Percentiles rank a stretch among this genome's conserved stretches.
phyloP scores from a whole-genome alignment of 2,888 invertebrate species.

The Cancer borealis region DNA sequence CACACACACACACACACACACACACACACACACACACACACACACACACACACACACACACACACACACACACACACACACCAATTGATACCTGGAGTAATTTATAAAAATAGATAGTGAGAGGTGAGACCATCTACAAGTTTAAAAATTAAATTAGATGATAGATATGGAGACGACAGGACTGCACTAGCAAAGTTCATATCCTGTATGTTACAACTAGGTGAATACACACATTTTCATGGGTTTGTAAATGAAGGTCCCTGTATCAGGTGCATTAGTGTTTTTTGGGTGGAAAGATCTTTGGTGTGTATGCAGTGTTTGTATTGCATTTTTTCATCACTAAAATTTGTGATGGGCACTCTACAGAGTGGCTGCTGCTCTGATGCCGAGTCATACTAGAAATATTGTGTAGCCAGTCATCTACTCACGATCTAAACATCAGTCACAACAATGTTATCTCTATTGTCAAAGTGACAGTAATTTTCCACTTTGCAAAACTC shows the following conservation, averaged over 20 bases:
- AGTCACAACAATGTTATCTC: background rate
- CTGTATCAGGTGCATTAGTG: background rate
- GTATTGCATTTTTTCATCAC: background rate
- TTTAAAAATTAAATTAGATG: too few species aligned
- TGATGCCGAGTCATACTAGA: background rate
- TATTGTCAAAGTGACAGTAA: background rate
- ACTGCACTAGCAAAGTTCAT: too few species aligned
- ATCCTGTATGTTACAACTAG: too few species aligned
- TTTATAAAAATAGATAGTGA: too few species aligned
- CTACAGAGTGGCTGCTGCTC: background rate
- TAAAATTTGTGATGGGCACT: background rate
- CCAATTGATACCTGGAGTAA: too few species aligned
- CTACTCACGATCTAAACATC: background rate
- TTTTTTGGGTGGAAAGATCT: background rate
- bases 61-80: background rate
- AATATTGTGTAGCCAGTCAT: background rate
- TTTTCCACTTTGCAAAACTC: background rate
- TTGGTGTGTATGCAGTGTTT: background rate
- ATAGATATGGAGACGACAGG: too few species aligned
- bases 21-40: background rate
- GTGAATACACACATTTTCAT: background rate
- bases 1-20: too few species aligned
- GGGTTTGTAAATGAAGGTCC: background rate
- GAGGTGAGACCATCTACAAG: too few species aligned
- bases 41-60: slow-evolving; percentile 1